phyloP scores from a whole-genome alignment of 2,797 vertebrate species.

The Phataginus tetradactyla region DNA sequence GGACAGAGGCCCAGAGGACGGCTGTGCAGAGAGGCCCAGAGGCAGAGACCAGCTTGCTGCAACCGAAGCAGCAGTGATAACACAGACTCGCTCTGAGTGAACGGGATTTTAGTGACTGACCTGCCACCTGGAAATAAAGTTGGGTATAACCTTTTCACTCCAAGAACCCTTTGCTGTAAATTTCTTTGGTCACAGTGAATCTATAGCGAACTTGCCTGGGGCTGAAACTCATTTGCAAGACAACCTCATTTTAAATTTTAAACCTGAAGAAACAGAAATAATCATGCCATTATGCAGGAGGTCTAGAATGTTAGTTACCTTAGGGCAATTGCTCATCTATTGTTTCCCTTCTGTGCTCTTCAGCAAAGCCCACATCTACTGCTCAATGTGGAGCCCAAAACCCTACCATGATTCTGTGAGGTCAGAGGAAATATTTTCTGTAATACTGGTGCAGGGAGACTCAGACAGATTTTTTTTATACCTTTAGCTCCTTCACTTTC shows the following conservation, averaged over 20 bases:
- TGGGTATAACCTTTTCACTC: no score
- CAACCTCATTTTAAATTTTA: not conserved
- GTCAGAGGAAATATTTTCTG: not conserved
- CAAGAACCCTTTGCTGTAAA: no score
- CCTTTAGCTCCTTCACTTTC: slow-evolving; percentile 2
- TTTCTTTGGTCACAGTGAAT: no score
- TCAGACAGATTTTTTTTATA: not conserved
- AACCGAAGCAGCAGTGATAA: no score
- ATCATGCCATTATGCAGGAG: not conserved
- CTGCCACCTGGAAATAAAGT: no score
- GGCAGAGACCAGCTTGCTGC: no score
- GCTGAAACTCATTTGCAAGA: no score
- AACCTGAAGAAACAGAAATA: not conserved
- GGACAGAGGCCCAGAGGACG: no score
- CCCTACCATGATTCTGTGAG: not conserved
- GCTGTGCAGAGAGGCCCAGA: no score
- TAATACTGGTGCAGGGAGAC: not conserved
- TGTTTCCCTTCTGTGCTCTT: not conserved
- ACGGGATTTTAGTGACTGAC: no score
- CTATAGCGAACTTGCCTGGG: no score
- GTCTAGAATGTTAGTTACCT: not conserved
- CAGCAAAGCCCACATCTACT: not conserved
- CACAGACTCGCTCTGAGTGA: no score
- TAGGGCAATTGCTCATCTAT: not conserved
- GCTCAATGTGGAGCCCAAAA: not conserved